These are phyloP conservation scores for Aviceda cuculoides DNA, from an alignment of 2,797 vertebrate genomes.

Conservation along the genomic window DNA sequence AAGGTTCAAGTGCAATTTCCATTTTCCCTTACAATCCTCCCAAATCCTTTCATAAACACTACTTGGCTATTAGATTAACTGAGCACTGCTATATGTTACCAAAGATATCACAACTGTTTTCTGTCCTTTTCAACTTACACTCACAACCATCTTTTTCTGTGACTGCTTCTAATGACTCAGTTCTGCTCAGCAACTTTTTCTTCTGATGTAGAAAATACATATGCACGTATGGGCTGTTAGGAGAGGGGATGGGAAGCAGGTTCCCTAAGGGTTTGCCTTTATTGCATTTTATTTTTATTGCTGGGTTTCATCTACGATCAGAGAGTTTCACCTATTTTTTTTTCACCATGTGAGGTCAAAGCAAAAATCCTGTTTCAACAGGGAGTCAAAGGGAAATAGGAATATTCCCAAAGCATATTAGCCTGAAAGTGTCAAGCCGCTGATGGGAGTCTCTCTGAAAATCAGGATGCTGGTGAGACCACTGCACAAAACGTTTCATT, in stretches of 20 bases:
- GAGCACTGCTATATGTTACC: background rate
- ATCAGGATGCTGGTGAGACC: background rate
- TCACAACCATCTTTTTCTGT: background rate
- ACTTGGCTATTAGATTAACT: background rate
- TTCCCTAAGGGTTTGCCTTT: background rate
- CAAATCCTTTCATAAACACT: background rate
- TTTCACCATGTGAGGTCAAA: background rate
- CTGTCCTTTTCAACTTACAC: background rate
- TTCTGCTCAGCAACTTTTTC: conserved; percentile 6
- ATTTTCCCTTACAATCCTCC: background rate
- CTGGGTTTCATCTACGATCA: conserved; percentile 3
- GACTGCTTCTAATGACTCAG: background rate
- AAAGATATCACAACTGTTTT: background rate
- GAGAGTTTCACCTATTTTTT: background rate
- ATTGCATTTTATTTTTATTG: conserved; percentile 35
- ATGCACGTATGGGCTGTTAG: background rate
- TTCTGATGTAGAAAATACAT: background rate
- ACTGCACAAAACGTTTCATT: background rate
- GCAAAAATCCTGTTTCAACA: conserved; percentile 14
- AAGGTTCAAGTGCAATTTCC: background rate
- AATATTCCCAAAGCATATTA: conserved; percentile 29
- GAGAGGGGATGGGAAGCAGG: background rate
- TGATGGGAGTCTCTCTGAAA: background rate
- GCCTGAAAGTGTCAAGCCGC: background rate
- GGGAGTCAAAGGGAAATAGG: conserved; percentile 3